Evolutionary conservation across 2,888 invertebrate genomes (phyloP), one percentile per base, ranked within the genome.

Genomic region (Drosophila rubida): DNA sequence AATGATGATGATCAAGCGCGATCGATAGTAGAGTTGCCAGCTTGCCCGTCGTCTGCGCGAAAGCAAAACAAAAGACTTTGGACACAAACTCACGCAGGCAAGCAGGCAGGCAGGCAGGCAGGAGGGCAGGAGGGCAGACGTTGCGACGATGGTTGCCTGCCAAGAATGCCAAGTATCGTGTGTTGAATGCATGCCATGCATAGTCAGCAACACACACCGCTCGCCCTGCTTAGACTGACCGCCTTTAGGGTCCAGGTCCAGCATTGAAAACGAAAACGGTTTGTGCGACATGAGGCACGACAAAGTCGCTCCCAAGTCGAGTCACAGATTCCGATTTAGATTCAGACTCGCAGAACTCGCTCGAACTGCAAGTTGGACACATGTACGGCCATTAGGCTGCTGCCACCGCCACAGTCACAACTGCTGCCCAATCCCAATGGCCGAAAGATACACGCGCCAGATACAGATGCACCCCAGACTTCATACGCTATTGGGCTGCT

Each of bases 131-230:
- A 73, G 41, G 46, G 46, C 54, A 4, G 25, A 6, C 25, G 25
- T 5, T 25, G 7, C 78, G 58, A 57, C 68, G 53, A 66, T 57
- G 78, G 70, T 75, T 73, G 78, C 76, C 87, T 81, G 83, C 81
- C 68, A 85, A 80, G 84, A 84, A 84, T 85, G 88, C 80, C 86
- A 87, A 87, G 88, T 86, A 87, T 86, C 87, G 84, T 85, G 84
- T 85, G 88, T 83, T 85, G 88, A 80, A 86, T 85, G 84, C 84
- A 85, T 85, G 84, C 84, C 83, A 85, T 78, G 84, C 84, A 85
- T 85, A 85, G 86, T 69, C 78, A 71, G 67, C 44, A 16, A 11
- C 16, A 7, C 32, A 2, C 13, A 0, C 9, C 5, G 6, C 35
- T 42, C 27, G 23, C 16, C 9, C 16, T n/a, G 22, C 69, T 61